Conservation (phyloP, 2,888 invertebrate species). For the Agriopis marginaria region DNA sequence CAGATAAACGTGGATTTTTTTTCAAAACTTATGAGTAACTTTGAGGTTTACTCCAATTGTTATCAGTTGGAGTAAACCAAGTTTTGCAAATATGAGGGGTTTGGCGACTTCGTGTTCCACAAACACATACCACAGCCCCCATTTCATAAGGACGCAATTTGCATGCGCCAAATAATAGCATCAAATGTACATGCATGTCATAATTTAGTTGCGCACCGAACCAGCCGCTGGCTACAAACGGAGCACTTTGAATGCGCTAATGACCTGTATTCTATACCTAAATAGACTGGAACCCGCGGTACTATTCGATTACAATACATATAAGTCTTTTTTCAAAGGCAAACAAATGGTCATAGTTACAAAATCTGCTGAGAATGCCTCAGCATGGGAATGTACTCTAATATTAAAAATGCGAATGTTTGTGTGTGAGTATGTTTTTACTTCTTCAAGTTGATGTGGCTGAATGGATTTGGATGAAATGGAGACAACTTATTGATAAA, state of each 20-base stretch:
- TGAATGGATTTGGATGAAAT: no score
- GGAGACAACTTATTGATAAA: no score
- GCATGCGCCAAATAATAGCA: conserved; percentile 48
- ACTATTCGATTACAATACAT: neutral
- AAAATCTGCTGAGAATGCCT: neutral
- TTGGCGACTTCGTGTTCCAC: neutral
- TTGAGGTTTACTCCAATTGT: no score
- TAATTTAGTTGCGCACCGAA: conserved; percentile 61
- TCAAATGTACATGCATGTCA: conserved; percentile 51
- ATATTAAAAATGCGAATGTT: no score
- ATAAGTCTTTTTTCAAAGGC: neutral
- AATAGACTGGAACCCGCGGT: conserved; percentile 18
- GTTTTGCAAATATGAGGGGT: neutral
- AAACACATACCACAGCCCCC: conserved; percentile 24
- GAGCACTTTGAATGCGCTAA: conserved; percentile 62
- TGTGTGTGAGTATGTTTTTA: no score
- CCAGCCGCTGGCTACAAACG: conserved; percentile 45
- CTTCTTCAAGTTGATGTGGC: no score
- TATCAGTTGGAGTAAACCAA: neutral
- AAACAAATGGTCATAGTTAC: neutral
- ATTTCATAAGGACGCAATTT: conserved; percentile 38
- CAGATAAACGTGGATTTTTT: no score
- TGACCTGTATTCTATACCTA: conserved; percentile 51
- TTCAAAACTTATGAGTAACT: no score
- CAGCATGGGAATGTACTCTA: neutral